These are phyloP conservation scores for Hirtodrosophila histrioides DNA, from an alignment of 2,888 invertebrate genomes.

Conservation along the genomic window DNA sequence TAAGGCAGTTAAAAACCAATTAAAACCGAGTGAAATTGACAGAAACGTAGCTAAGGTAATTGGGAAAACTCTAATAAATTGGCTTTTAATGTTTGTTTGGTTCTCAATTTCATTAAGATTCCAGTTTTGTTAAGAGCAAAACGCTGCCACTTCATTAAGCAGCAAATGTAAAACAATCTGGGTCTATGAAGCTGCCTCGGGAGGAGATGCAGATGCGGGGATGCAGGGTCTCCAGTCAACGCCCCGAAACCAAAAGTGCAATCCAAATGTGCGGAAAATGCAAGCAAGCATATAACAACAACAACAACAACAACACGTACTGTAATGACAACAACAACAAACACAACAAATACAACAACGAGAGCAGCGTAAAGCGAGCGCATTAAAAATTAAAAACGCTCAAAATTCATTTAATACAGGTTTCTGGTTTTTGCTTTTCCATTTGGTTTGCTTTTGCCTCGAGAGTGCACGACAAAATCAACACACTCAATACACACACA, in stretches of 20 bases:
- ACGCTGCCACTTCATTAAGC: constrained; percentile 23
- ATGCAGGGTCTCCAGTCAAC: constrained; percentile 15
- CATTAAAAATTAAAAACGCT: constrained; percentile 66
- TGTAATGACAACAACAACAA: constrained; percentile 17
- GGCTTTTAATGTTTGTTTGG: not conserved
- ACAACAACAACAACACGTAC: constrained; percentile 10
- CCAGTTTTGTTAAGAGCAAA: constrained; percentile 2
- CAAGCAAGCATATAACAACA: constrained; percentile 37
- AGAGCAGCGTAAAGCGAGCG: constrained; percentile 14
- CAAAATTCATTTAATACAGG: constrained; percentile 64
- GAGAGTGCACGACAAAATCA: constrained; percentile 58
- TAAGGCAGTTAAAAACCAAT: no score
- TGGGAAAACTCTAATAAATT: not conserved
- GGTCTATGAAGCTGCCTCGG: not conserved
- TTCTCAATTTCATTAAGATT: constrained; percentile 14
- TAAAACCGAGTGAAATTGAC: no score
- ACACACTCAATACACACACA: constrained; percentile 29
- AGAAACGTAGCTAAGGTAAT: no score
- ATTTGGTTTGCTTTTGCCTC: constrained; percentile 39
- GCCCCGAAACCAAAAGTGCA: constrained; percentile 42
- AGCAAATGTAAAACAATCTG: constrained; percentile 16
- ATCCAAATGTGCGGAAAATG: constrained; percentile 60
- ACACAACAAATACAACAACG: not conserved
- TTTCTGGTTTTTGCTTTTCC: constrained; percentile 42
- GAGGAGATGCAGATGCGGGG: not conserved